A percentile compares a stretch with the other conserved stretches of the same genome.
These are phyloP conservation scores for Suricata suricatta DNA, from an alignment of 2,113 vertebrate genomes.

Conservation along the genomic window DNA sequence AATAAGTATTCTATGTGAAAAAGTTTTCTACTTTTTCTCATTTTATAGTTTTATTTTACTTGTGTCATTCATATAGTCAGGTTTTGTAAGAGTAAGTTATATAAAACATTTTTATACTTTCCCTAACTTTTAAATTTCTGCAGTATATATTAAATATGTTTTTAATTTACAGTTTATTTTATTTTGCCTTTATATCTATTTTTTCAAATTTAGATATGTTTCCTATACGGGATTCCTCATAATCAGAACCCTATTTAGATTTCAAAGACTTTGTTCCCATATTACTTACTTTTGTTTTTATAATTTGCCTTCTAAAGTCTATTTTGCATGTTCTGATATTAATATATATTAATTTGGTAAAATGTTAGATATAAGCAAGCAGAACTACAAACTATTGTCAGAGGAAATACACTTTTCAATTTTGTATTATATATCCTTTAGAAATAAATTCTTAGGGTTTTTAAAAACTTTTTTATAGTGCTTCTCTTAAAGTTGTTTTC, in stretches of 20 bases:
- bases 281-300: background rate
- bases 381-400: background rate
- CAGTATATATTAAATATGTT: background rate
- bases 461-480: background rate
- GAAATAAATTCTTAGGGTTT: background rate
- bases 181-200: background rate
- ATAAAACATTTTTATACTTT: background rate
- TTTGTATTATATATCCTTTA: background rate
- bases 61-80: background rate
- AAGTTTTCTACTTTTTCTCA: background rate
- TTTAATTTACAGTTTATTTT: background rate
- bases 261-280: background rate
- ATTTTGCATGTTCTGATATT: background rate
- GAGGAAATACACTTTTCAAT: background rate
- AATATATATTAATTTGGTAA: background rate
- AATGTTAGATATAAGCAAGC: background rate
- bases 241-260: background rate
- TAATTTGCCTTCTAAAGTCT: background rate
- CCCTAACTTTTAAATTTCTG: background rate
- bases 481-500: constrained; percentile 33
- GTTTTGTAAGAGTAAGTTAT: background rate
- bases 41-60: constrained; percentile 19
- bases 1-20: background rate
- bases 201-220: background rate
- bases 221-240: background rate